Evolutionary conservation across 2,888 invertebrate genomes (phyloP), one percentile per base, ranked within the genome.

Genomic region (Pollenia amentaria): DNA sequence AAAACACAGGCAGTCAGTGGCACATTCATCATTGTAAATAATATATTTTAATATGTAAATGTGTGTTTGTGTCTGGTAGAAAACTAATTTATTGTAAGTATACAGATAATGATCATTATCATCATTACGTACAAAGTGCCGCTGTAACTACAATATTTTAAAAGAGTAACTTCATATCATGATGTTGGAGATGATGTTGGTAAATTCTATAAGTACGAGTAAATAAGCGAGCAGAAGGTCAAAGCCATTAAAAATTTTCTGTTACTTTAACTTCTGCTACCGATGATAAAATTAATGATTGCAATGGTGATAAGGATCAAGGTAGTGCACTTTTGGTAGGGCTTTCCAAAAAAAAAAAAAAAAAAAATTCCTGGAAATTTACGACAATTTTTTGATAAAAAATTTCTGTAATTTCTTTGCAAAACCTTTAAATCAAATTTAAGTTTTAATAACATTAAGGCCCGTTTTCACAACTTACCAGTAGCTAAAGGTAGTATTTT

Each of bases 21-120:
- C 46, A 21, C 21, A 65, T 44, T 18, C 14, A 44, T 21, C 46
- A 65, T 65, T 65, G 18, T 29, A 21, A 65, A 65, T 65, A 48
- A 21, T 46, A 44, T 65, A 29, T 21, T 29, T 46, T 18, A 10
- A 14, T 38, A 40, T 70, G 11, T 40, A 11, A 10, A 18, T 40
- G 18, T 14, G 21, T 51, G 42, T 10, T 1, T 44, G 11, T 42
- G 12, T 29, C 29, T n/a, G 62, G 64, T 21, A 72, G 64, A 55
- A 80, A 80, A 80, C 72, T 55, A 80, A 72, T 53, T 72, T 80
- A 64, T 64, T 80, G 53, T 38, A 16, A 29, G 8, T 29, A 18
- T 29, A 64, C 64, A 10, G 46, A 55, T 62, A 67, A 78, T 48
- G 9, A 69, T 38, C 44, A 57, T 55, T 14, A 51, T 40, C 40